These are phyloP conservation scores for Eptatretus burgeri DNA, from an alignment of 2,113 vertebrate genomes.

Conservation along the genomic window DNA sequence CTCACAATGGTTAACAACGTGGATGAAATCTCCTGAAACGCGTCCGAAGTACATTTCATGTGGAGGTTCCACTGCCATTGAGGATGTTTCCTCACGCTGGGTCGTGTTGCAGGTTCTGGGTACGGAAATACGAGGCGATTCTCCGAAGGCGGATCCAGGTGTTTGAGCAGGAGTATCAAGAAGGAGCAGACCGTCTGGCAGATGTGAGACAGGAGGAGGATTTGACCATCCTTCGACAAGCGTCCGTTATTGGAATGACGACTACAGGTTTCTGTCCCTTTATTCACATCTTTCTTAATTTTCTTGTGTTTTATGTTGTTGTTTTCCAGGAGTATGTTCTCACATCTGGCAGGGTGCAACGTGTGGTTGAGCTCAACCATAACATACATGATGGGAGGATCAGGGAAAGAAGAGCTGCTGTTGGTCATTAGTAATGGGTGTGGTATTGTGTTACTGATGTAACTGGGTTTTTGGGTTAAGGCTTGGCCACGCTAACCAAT, in stretches of 20 bases:
- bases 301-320: too few relatives aligned
- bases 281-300: background rate
- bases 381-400: too few relatives aligned
- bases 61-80: background rate
- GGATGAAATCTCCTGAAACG: background rate
- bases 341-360: too few relatives aligned
- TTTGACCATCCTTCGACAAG: slow-evolving; percentile 25
- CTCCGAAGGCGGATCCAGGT: slow-evolving; percentile 18
- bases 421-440: too few relatives aligned
- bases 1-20: background rate
- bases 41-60: too few relatives aligned
- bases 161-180: slow-evolving; percentile 27
- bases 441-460: too few relatives aligned
- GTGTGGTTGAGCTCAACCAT: too few relatives aligned
- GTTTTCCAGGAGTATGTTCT: too few relatives aligned
- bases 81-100: background rate
- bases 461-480: too few relatives aligned
- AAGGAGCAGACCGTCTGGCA: slow-evolving; percentile 27
- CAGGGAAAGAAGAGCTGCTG: too few relatives aligned
- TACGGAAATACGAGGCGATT: slow-evolving; percentile 25
- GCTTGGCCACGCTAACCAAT: too few relatives aligned
- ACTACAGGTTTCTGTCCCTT: slow-evolving; percentile 28
- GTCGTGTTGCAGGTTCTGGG: slow-evolving; percentile 27
- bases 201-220: slow-evolving; percentile 35
- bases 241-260: slow-evolving; percentile 65